These are phyloP conservation scores for Cercopithecus mona DNA, from an alignment of 2,113 vertebrate genomes.

Conservation along the genomic window DNA sequence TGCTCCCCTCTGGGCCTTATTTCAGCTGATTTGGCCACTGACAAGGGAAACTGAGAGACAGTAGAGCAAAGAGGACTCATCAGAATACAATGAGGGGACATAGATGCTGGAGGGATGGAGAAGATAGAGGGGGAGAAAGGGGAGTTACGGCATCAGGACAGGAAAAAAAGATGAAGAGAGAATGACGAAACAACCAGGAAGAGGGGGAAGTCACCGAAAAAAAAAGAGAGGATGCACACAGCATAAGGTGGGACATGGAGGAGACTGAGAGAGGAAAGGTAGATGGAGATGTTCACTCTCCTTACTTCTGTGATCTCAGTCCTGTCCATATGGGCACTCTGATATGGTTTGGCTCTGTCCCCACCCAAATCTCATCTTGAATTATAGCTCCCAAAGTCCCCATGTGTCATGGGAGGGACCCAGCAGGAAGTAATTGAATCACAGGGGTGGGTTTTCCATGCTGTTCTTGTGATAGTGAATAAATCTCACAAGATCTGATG, in stretches of 20 bases:
- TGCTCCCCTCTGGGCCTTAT: not conserved
- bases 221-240: not conserved
- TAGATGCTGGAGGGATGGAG: not conserved
- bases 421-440: too few relatives aligned
- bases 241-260: not conserved
- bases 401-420: too few relatives aligned
- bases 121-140: not conserved
- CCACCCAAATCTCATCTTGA: too few relatives aligned
- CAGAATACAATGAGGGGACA: not conserved
- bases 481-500: too few relatives aligned
- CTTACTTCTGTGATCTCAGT: not conserved
- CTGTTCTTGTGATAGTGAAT: too few relatives aligned
- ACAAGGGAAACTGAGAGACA: not conserved
- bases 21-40: not conserved
- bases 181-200: not conserved
- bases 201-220: not conserved
- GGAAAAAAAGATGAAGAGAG: not conserved
- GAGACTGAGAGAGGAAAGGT: not conserved
- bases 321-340: not conserved
- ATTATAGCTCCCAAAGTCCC: too few relatives aligned
- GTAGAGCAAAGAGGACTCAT: not conserved
- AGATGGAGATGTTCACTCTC: not conserved
- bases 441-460: too few relatives aligned
- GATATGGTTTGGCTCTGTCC: too few relatives aligned
- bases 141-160: too few relatives aligned